Evolutionary conservation across 2,113 vertebrate species (phyloP), one percentile per base, ranked within the genome.

Genomic region (Oncorhynchus kisutch): DNA sequence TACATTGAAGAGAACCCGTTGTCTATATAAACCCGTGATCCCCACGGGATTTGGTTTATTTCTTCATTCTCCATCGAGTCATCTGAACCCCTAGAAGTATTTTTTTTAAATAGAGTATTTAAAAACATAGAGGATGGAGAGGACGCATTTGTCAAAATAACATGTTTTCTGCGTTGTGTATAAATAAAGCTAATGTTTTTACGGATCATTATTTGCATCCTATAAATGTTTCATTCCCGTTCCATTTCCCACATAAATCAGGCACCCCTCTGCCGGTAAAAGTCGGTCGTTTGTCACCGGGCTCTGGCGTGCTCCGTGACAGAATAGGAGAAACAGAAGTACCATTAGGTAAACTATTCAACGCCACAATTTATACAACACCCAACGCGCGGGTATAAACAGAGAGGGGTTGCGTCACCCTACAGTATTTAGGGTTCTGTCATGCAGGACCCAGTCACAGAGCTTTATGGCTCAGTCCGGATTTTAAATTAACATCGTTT

Each of bases 251-350:
- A 96, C 95, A 95, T 95, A 93, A 95, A 95, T 95, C 95, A 94
- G 78, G 81, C 85, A 92, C 85, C 87, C 92, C 90, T 87, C 90
- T 89, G 91, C 86, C 91, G 89, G 90, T 92, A 93, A 92, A 92
- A 93, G 94, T 92, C 90, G 87, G 75, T 89, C 89, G 94, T 95
- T 94, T 92, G 93, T 95, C 95, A 95, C 87, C 83, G 66, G 74
- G 29, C 76, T 81, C 85, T 91, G 87, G 91, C 92, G 89, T 84
- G 88, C 81, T 78, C 92, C 82, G 91, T 94, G 95, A 96, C 95
- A 95, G 92, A 91, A 81, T 93, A 95, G 92, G 93, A 96, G 94
- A 96, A 95, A 94, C 95, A 96, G 95, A 94, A 94, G 93, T 91
- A 90, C 91, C 86, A 88, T 94, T 91, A 95, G 94, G 94, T 95